Evolutionary conservation across 2,888 invertebrate species (phyloP).

Genomic region (Xanthia togata): DNA sequence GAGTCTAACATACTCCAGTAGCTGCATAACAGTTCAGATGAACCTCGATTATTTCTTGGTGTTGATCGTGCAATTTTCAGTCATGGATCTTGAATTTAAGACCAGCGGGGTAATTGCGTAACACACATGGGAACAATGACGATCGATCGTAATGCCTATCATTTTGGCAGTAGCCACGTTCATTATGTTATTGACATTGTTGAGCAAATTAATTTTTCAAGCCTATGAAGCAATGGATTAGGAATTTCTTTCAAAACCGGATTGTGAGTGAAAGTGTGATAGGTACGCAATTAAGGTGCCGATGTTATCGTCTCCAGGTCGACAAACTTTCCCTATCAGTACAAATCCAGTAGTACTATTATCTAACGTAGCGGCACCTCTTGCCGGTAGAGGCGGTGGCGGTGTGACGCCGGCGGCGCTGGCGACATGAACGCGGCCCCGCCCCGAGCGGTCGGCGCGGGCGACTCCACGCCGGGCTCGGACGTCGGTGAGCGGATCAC

Average conservation of each 20-base stretch:
- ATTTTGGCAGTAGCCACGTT: not conserved
- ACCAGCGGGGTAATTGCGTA: not conserved
- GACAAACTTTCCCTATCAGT: too few species aligned
- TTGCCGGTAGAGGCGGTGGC: conserved; percentile 85
- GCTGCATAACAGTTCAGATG: not conserved
- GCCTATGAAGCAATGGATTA: not conserved
- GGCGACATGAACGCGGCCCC: conserved; percentile 88
- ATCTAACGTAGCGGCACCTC: conserved; percentile 78
- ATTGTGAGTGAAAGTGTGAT: not conserved
- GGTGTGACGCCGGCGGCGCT: conserved; percentile 79
- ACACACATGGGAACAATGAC: not conserved
- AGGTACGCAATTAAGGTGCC: not conserved
- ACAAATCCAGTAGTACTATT: conserved; percentile 44
- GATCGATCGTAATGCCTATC: not conserved
- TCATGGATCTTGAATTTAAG: conserved; percentile 1
- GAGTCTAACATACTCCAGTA: not conserved
- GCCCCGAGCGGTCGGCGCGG: conserved; percentile 87
- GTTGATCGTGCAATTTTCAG: not conserved
- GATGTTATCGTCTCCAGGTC: conserved; percentile 11
- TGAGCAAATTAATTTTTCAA: not conserved
- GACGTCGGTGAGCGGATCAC: conserved; percentile 94
- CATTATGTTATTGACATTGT: not conserved
- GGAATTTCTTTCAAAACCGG: not conserved
- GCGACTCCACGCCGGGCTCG: conserved; percentile 89
- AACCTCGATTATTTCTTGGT: not conserved